Percentiles rank a stretch among this genome's conserved stretches.
Evolutionary conservation across 2,797 vertebrate species (phyloP).

Genomic region (Cryptoblepharus egeriae): DNA sequence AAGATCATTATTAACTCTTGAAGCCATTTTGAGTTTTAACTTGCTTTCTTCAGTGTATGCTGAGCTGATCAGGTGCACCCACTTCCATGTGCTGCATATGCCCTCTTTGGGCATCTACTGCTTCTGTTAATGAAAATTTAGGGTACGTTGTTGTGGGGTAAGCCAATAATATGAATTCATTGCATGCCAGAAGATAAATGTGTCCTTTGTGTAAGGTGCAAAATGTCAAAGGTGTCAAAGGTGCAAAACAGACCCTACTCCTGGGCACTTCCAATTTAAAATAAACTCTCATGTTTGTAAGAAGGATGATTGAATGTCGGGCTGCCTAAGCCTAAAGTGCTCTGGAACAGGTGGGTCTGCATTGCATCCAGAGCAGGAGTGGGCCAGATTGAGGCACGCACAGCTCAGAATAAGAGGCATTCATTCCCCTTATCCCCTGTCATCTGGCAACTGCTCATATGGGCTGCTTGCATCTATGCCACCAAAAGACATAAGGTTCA

Average conservation of each 20-base stretch:
- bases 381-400: no score
- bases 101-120: no score
- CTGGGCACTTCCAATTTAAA: not conserved
- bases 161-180: not conserved
- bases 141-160: not conserved
- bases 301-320: not conserved
- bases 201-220: not conserved
- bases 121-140: not conserved
- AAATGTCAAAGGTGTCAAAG: not conserved
- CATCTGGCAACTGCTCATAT: no score
- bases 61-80: not conserved
- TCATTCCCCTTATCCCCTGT: no score
- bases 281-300: not conserved
- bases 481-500: no score
- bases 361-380: no score
- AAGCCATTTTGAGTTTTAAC: not conserved
- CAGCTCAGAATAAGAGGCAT: no score
- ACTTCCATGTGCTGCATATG: not conserved
- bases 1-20: not conserved
- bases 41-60: not conserved
- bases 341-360: no score
- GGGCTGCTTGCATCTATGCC: no score
- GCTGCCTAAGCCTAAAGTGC: no score
- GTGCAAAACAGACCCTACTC: not conserved
- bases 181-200: not conserved